phyloP scores from a whole-genome alignment of 2,113 vertebrate genomes.

The Laterallus jamaicensis region DNA sequence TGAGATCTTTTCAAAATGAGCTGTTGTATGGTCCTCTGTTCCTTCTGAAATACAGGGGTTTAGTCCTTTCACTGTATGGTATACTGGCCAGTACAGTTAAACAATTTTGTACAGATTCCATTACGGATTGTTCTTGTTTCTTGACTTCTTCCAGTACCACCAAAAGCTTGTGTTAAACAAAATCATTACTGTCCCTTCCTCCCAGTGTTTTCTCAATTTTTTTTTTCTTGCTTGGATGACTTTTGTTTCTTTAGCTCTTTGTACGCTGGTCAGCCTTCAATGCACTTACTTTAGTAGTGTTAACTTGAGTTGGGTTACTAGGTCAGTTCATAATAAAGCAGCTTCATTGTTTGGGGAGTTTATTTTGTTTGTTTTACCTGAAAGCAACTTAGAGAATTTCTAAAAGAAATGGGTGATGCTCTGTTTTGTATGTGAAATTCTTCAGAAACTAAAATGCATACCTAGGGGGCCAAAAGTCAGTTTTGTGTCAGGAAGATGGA shows the following conservation, averaged over 20 bases:
- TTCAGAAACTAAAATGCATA: background rate
- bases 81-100: background rate
- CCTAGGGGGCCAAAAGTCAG: background rate
- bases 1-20: background rate
- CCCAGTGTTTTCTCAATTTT: background rate
- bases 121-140: background rate
- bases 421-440: background rate
- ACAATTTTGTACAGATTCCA: background rate
- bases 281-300: background rate
- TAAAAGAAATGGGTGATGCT: background rate
- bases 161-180: background rate
- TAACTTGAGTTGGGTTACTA: background rate
- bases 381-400: background rate
- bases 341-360: fast-evolving
- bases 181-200: background rate
- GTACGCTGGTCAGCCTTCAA: background rate
- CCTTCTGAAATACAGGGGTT: background rate
- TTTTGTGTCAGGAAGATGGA: background rate
- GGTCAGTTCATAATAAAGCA: background rate
- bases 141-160: background rate
- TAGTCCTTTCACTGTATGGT: background rate
- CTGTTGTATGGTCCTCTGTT: background rate
- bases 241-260: background rate
- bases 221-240: background rate
- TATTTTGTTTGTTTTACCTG: background rate